Evolutionary conservation across 1,140 invertebrate genomes (phyloP), one percentile per base, ranked within the genome.

Genomic region (Luehdorfia chinensis): DNA sequence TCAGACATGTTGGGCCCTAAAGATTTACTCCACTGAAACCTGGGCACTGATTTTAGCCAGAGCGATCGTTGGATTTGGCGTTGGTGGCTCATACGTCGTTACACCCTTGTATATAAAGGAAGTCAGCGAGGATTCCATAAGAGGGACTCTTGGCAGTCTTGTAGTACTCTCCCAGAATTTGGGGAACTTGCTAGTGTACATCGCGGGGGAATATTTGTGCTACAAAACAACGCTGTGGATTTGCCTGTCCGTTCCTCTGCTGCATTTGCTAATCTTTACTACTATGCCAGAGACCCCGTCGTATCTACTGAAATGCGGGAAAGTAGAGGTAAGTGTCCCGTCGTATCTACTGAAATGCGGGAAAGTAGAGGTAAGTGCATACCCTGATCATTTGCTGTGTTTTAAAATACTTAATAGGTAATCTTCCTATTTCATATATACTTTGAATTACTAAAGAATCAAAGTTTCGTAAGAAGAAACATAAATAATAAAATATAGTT

Each of bases 41-140:
- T 84, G 80, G 80, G 76, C 76, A 0, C 46, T 84, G 2, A 83
- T 84, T 28, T 73, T 72, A 0, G 80, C 80, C 0, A 52, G 80
- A 34, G 77, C 69, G 0, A 68, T 81, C 4, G 52, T 80, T 9
- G 76, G 76, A 0, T 43, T 81, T 0, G 75, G 76, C 0, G 72
- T 79, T 0, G 66, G 66, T 6, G 78, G 78, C 0, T 68, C 70
- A 5, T 84, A 84, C 39, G 76, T 81, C 0, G 80, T 84, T 15
- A 83, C 78, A 0, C 78, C 80, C 1, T 34, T 84, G 0, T 84
- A 84, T 51, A 75, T 84, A 39, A 84, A 84, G 27, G 80, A 84
- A 21, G 80, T 81, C 8, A 84, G 80, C 43, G 77, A 84, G 27
- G 75, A 84, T 13, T 67, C 67, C 8, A 77, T 84, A 12, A 51